Conservation (phyloP, 2,888 invertebrate genomes). For the Colostygia pectinataria region DNA sequence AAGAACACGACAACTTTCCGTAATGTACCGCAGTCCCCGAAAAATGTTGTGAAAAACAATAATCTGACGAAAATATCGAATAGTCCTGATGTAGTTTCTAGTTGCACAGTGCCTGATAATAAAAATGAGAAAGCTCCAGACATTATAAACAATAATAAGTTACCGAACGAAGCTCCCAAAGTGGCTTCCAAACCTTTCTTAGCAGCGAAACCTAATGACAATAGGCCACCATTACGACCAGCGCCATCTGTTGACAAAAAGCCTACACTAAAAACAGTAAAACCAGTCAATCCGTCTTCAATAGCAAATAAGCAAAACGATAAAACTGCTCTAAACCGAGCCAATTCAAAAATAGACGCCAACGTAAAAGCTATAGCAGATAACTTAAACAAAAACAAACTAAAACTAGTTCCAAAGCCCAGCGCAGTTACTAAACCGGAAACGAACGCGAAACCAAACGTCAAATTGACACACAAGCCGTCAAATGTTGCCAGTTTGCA, state of each 20-base stretch:
- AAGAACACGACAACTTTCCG: slow-evolving; percentile 69
- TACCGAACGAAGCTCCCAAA: slow-evolving; percentile 70
- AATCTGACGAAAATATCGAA: slow-evolving; percentile 72
- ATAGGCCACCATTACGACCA: slow-evolving; percentile 65
- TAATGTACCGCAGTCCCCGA: slow-evolving; percentile 69
- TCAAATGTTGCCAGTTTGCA: slow-evolving; percentile 90
- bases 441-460: slow-evolving; percentile 60
- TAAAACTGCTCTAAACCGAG: slow-evolving; percentile 59
- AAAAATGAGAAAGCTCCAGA: slow-evolving; percentile 84
- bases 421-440: slow-evolving; percentile 56
- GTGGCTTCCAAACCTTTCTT: slow-evolving; percentile 70
- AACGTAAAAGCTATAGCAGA: slow-evolving; percentile 74
- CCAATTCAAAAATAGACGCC: slow-evolving; percentile 63
- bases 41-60: slow-evolving; percentile 56
- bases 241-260: slow-evolving; percentile 70
- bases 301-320: slow-evolving; percentile 53
- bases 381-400: slow-evolving; percentile 75
- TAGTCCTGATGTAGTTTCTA: slow-evolving; percentile 89
- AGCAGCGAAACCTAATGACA: slow-evolving; percentile 65
- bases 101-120: slow-evolving; percentile 83
- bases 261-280: slow-evolving; percentile 55
- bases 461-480: slow-evolving; percentile 79
- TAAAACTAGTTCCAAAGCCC: slow-evolving; percentile 75
- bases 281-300: slow-evolving; percentile 57
- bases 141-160: slow-evolving; percentile 81